Evolutionary conservation across 2,797 vertebrate genomes (phyloP), one percentile per base, ranked within the genome.

Genomic region (Staurois parvus): DNA sequence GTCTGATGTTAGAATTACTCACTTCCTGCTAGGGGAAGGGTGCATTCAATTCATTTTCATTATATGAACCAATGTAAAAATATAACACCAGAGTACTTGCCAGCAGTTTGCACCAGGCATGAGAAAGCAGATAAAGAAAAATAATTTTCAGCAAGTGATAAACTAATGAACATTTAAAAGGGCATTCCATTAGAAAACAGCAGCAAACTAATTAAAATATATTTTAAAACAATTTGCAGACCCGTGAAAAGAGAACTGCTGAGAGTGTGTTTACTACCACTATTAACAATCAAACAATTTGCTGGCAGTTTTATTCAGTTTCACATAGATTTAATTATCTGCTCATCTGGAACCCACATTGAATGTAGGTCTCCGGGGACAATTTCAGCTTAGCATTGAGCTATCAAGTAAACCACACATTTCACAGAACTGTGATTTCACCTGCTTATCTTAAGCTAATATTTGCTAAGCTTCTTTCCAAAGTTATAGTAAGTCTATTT

Each of bases 281-380:
- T 48, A 80, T 28, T 26, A 52, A 73, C n/a, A 74, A 48, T 74
- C 3, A 28, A 4, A 12, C 76, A 81, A 72, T 52, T 19, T 70
- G 45, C 45, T 19, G 21, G 1, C 56, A 5, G 42, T 59, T 72
- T 56, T 28, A 72, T 81, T 72, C 45, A 70, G 19, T 80, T 80
- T 80, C 29, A 72, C 42, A 34, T 70, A 59, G 45, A 32, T 28
- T 81, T 72, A 81, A 72, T 72, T 24, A 80, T 72, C 48, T 81
- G 68, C 56, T 52, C 42, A 70, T 70, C 42, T 69, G 66, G 40
- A 80, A 70, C 21, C 48, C 26, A 40, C 79, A 72, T 2, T 72
- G 32, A 81, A 79, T 68, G 62, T 37, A 28, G 42, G 66, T 79
- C 77, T 67, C 77, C 17, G 1, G 42, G 62, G 79, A 62, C 17